A percentile compares a stretch with the other conserved stretches of the same genome.
Evolutionary conservation across 2,888 invertebrate species (phyloP).

Genomic region (Nemapogon koenigi): DNA sequence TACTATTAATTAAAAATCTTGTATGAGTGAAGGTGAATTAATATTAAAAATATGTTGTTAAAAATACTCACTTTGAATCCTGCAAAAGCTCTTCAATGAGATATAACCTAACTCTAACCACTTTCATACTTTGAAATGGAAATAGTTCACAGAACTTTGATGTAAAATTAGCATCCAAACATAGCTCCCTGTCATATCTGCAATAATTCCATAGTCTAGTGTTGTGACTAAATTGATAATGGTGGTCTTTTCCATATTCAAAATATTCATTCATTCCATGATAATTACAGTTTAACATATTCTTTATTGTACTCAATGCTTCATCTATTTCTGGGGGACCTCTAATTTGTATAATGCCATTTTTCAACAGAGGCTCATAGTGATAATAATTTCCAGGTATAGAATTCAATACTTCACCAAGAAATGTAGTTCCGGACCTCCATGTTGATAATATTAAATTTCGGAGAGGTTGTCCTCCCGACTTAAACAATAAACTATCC

Average conservation of each 20-base stretch:
- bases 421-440: constrained; percentile 90
- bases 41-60: constrained; percentile 10
- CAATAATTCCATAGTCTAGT: constrained; percentile 85
- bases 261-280: constrained; percentile 77
- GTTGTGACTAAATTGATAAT: constrained; percentile 86
- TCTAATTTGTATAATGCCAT: constrained; percentile 82
- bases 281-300: constrained; percentile 80
- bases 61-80: constrained; percentile 69
- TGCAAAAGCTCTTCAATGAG: constrained; percentile 74
- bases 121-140: constrained; percentile 89
- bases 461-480: constrained; percentile 74
- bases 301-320: constrained; percentile 72
- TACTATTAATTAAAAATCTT: no score
- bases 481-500: constrained; percentile 43
- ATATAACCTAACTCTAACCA: constrained; percentile 78
- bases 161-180: constrained; percentile 68
- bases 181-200: constrained; percentile 59
- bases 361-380: constrained; percentile 86
- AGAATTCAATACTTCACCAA: constrained; percentile 84
- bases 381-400: constrained; percentile 89
- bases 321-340: constrained; percentile 72
- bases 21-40: no score
- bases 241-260: constrained; percentile 76
- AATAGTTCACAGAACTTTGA: constrained; percentile 81
- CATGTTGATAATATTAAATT: constrained; percentile 87